phyloP scores from a whole-genome alignment of 2,113 vertebrate species.

The Odocoileus hemionus region DNA sequence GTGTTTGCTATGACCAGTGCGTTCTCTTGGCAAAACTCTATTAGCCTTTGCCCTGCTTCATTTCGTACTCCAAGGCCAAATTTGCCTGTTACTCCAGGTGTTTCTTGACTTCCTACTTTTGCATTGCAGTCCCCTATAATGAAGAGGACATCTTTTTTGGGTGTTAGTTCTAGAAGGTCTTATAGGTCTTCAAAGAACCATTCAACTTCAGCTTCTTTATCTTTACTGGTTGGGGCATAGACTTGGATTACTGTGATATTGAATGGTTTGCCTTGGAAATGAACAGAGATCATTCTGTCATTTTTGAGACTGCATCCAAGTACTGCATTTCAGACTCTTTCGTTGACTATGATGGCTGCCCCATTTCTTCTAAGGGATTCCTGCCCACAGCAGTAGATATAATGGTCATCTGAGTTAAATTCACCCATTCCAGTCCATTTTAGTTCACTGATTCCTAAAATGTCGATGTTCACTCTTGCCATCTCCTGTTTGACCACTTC shows the following conservation, averaged over 20 bases:
- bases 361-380: not conserved
- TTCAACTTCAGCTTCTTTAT: not conserved
- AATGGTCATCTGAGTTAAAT: not conserved
- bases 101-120: not conserved
- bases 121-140: not conserved
- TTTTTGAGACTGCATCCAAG: not conserved
- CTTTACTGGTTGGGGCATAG: not conserved
- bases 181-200: not conserved
- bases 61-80: not conserved
- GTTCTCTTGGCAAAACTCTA: no score
- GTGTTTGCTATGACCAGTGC: no score
- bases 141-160: not conserved
- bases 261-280: not conserved
- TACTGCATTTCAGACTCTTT: not conserved
- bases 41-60: no score
- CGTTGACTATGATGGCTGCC: not conserved
- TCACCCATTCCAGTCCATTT: not conserved
- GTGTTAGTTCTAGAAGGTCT: not conserved
- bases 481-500: not conserved
- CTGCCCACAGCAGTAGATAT: not conserved
- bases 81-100: not conserved
- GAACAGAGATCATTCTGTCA: not conserved
- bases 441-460: not conserved
- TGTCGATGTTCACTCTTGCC: not conserved
- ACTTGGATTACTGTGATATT: not conserved